Percentiles rank a stretch among this genome's conserved stretches.
Evolutionary conservation across 2,888 invertebrate genomes (phyloP).

Genomic region (Leptothorax acervorum): DNA sequence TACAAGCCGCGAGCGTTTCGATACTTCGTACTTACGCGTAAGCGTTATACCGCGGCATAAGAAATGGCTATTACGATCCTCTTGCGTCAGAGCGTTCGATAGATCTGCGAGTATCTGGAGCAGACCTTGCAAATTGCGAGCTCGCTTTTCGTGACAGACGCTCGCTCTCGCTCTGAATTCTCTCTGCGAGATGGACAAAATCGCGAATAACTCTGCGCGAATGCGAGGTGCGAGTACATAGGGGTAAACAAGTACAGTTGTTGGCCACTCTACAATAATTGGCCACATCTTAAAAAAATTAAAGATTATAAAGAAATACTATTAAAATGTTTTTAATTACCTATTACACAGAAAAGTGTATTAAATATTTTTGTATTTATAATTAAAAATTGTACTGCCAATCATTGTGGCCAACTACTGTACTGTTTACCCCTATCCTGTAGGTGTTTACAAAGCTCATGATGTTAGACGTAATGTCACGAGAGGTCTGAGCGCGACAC

Average conservation of each 20-base stretch:
- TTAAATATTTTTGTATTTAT: too few species aligned
- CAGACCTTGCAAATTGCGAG: background rate
- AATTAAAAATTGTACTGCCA: too few species aligned
- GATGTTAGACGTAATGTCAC: conserved; percentile 14
- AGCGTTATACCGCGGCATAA: background rate
- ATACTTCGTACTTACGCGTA: background rate
- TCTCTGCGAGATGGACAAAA: background rate
- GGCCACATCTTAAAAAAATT: too few species aligned
- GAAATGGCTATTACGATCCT: background rate
- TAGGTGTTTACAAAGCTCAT: background rate
- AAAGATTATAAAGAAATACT: too few species aligned
- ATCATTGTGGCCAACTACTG: too few species aligned
- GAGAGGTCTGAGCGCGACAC: background rate
- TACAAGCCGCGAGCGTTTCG: conserved; percentile 4
- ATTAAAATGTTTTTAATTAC: too few species aligned
- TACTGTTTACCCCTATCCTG: background rate
- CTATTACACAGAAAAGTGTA: too few species aligned
- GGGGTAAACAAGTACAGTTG: too few species aligned
- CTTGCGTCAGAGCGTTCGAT: conserved; percentile 10
- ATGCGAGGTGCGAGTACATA: background rate
- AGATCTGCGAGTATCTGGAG: background rate
- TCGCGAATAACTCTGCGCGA: too few species aligned
- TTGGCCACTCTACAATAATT: too few species aligned
- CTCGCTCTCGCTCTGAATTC: background rate
- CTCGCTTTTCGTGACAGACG: background rate